Percentiles rank a stretch among this genome's conserved stretches.
Evolutionary conservation across 2,888 invertebrate genomes (phyloP).

Genomic region (Dysmachus trigonus): DNA sequence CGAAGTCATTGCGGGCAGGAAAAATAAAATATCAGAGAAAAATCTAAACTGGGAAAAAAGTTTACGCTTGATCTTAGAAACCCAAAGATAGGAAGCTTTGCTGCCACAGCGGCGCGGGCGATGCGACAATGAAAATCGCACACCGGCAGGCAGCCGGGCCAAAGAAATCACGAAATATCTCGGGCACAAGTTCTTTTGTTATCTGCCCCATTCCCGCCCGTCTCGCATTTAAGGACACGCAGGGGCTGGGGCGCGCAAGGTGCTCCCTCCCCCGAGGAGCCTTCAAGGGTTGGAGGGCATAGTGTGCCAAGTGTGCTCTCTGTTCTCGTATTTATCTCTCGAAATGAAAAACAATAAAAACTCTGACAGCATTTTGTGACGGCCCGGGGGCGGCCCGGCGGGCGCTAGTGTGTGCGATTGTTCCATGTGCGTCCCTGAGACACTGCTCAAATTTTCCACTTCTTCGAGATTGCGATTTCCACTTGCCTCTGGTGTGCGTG

Average conservation of each 20-base stretch:
- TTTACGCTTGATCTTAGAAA: neutral
- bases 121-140: constrained; percentile 24
- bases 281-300: constrained; percentile 1
- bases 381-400: neutral
- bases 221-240: neutral
- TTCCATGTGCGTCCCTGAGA: neutral
- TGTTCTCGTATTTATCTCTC: constrained; percentile 20
- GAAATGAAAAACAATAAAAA: constrained; percentile 33
- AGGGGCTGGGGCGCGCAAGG: neutral
- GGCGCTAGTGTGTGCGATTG: neutral
- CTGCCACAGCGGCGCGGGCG: neutral
- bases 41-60: neutral
- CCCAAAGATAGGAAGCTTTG: neutral
- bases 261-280: neutral
- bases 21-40: neutral
- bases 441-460: neutral
- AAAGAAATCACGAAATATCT: constrained; percentile 11
- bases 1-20: neutral
- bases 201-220: neutral
- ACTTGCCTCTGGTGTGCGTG: constrained; percentile 9
- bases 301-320: constrained; percentile 1
- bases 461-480: neutral
- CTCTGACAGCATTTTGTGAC: constrained; percentile 8
- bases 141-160: neutral
- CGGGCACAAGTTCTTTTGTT: constrained; percentile 13